Evolutionary conservation across 2,113 vertebrate genomes (phyloP), one percentile per base, ranked within the genome.

Genomic region (Galbula dea): DNA sequence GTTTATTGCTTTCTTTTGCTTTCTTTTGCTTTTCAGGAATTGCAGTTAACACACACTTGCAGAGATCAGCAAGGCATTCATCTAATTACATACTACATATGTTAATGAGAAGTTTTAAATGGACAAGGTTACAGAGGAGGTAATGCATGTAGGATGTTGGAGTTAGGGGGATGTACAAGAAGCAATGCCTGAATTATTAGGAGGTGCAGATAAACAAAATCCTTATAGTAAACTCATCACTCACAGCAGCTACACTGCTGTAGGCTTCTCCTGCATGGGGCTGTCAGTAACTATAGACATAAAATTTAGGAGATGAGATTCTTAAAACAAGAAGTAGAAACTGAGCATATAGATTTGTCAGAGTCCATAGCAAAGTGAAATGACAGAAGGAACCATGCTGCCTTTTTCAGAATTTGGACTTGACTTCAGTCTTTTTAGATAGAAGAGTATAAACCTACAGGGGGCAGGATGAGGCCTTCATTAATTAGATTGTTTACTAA

Each of bases 361-460:
- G 7, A 55, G 29, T 26, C 30, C 43, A 78, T 27, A 84, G 59
- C 36, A 77, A 89, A 87, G 46, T 37, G 49, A 68, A 88, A 72
- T 51, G 66, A 51, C 1, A 0, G 21, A 66, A 43, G 22, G 20
- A 83, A 81, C 0, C n/a, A n/a, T n/a, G 1, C 15, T 52, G 26
- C 37, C 52, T 61, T 55, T 62, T 74, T 39, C 18, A 93, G 48
- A 82, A 71, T 81, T 57, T 21, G 20, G 59, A 58, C 21, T n/a
- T 55, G 48, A 55, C 36, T 89, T 78, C 57, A 78, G 54, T n/a
- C n/a, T n/a, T n/a, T n/a, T n/a, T n/a, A 77, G 4, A 9, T 36
- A 84, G n/a, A 0, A 22, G 10, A 48, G 15, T 41, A 51, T 65
- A 72, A 78, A 82, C 24, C 36, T 26, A 75, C n/a, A 89, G 71